Evolutionary conservation across 1,140 invertebrate genomes (phyloP).

Genomic region (Heterodera carotae): DNA sequence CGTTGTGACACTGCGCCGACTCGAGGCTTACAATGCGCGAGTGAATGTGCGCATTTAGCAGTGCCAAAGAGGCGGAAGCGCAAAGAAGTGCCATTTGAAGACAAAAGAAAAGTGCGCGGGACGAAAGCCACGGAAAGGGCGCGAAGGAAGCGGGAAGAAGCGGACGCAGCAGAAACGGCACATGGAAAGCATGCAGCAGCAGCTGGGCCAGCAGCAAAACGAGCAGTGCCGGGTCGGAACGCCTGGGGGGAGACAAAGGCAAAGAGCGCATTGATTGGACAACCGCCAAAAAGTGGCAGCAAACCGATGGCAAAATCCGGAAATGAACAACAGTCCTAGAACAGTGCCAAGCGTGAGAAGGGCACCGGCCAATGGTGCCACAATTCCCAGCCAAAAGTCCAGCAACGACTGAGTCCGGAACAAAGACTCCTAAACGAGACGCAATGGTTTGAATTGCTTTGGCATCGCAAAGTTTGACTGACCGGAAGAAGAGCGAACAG

Average conservation of each 20-base stretch:
- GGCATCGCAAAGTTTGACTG: not conserved
- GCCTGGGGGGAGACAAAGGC: not conserved
- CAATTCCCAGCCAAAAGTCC: slow-evolving; percentile 12
- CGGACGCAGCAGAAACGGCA: slow-evolving; percentile 22
- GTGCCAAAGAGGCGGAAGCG: slow-evolving; percentile 32
- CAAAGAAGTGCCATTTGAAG: slow-evolving; percentile 38
- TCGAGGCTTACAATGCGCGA: slow-evolving; percentile 37
- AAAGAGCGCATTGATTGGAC: too few species aligned
- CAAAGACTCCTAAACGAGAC: slow-evolving; percentile 40
- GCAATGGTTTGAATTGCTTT: too few species aligned
- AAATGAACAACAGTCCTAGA: slow-evolving; percentile 35
- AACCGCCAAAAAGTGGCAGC: not conserved
- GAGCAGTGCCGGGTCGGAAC: slow-evolving; percentile 31
- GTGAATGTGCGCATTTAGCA: slow-evolving; percentile 42
- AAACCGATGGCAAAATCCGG: slow-evolving; percentile 24
- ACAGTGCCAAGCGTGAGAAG: slow-evolving; percentile 30
- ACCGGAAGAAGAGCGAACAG: slow-evolving; percentile 52
- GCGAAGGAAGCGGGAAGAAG: slow-evolving; percentile 13
- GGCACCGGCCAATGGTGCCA: slow-evolving; percentile 38
- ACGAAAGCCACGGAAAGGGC: slow-evolving; percentile 9
- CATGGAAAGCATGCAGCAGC: slow-evolving; percentile 36
- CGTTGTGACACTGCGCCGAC: slow-evolving; percentile 7
- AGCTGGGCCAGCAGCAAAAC: slow-evolving; percentile 27
- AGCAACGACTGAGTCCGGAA: slow-evolving; percentile 31
- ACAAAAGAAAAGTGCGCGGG: slow-evolving; percentile 33